Base-by-base conservation (phyloP, 2,113 vertebrate genomes). In the Callipepla californica region DNA sequence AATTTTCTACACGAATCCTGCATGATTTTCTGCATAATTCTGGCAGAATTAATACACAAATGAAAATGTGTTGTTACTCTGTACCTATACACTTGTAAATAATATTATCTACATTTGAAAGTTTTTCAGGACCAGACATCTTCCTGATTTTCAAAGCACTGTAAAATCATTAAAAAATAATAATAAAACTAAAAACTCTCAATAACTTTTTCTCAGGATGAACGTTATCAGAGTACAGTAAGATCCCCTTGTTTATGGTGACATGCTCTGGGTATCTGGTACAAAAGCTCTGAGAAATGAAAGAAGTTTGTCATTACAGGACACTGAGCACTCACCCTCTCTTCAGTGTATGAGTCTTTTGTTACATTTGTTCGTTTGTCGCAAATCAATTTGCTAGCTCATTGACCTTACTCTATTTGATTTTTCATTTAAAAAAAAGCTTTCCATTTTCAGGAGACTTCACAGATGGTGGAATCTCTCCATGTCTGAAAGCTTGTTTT, bases 251-350 rank as follows among this genome's bases (percentile, higher is more conserved):
- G 48, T 53, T 61, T 63, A 30, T 45, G 32, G 11, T 65, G 23
- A 42, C 30, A 12, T 47, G 59, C 6, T 21, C 25, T 48, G 26
- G 4, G 5, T 70, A 42, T 77, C 53, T 57, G 44, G 48, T 90
- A 26, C 36, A 8, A 1, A 6, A 42, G n/a, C 23, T 78, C 65
- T 51, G 25, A 45, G 38, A 32, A 34, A 30, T 62, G 38, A 34
- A n/a, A 23, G 40, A 42, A 11, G 20, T 50, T 34, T 74, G 73
- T 61, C 6, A 1, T 44, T 0, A 0, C 59, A 53, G 44, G 44
- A 30, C n/a, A 10, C 21, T 26, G 42, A 16, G 25, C 40, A 50
- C 23, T 2, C 23, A 3, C 0, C 32, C 32, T 40, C 48, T 84
- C 51, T 26, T 38, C 47, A 53, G 28, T n/a, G 28, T 50, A 13